Evolutionary conservation across 2,888 invertebrate species (phyloP), one percentile per base, ranked within the genome.

Genomic region (Pyrgus malvae): DNA sequence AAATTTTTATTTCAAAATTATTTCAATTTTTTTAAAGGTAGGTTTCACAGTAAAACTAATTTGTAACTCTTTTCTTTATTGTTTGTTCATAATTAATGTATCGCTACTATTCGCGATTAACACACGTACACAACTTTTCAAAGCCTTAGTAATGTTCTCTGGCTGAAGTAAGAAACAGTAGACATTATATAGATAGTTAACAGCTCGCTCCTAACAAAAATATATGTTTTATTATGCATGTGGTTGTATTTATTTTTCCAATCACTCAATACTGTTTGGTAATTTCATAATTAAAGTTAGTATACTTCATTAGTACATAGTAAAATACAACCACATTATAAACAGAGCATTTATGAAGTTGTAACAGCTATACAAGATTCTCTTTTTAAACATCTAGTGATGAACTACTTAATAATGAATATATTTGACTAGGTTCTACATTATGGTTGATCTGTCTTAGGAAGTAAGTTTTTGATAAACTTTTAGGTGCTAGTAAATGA

Each of bases 191-290:
- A 65, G 57, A 63, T 68, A 69, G 65, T 69, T 72, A 73, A 73
- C 69, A 79, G 64, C 73, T 68, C 68, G 75, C 68, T 71, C 69
- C 80, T 83, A 83, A 84, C 78, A 87, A 85, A 85, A 84, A 85
- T 84, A 85, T 81, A 84, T 71, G 70, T 65, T 69, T 60, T 56
- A 45, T 19, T 41, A 49, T 57, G n/a, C n/a, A 58, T 62, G 59
- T 56, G 46, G 55, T 57, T 61, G 55, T 48, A 60, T 61, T 56
- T 19, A 14, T 16, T 57, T 48, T 46, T 12, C 27, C 4, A 27
- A 12, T 35, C n/a, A n/a, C n/a, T n/a, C n/a, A n/a, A n/a, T n/a
- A n/a, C n/a, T n/a, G n/a, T n/a, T n/a, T n/a, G n/a, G n/a, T n/a
- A n/a, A n/a, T n/a, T n/a, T n/a, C n/a, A n/a, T n/a, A n/a, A n/a